phyloP scores from a whole-genome alignment of 2,113 vertebrate genomes.

The Paracanthobrama guichenoti region DNA sequence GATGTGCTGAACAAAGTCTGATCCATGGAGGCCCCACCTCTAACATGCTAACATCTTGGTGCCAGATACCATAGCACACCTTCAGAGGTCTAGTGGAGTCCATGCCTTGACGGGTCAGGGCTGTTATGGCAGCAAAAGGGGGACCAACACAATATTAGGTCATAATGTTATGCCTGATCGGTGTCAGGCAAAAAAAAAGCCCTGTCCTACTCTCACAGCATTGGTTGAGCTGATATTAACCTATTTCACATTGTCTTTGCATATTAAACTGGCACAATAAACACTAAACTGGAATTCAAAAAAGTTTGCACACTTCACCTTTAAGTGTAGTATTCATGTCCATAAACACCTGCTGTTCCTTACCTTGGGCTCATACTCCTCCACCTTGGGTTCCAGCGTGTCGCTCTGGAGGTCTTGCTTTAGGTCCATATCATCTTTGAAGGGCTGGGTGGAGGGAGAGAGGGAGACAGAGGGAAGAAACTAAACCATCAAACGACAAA shows the following conservation, averaged over 20 bases:
- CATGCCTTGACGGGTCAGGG: no score
- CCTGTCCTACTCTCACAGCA: not conserved
- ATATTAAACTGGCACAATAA: not conserved
- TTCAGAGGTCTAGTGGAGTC: no score
- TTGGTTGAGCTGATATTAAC: not conserved
- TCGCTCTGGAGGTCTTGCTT: slow-evolving; percentile 92
- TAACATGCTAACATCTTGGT: no score
- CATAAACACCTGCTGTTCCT: slow-evolving; percentile 36
- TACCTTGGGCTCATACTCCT: slow-evolving; percentile 97
- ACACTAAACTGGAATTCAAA: not conserved
- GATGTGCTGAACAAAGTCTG: no score
- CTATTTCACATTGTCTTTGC: not conserved
- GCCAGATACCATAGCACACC: no score
- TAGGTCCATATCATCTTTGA: slow-evolving; percentile 94
- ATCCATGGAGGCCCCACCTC: no score
- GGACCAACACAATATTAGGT: no score
- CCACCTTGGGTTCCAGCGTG: slow-evolving; percentile 83
- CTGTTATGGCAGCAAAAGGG: no score
- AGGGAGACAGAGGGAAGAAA: slow-evolving; percentile 81
- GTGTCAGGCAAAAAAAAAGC: not conserved
- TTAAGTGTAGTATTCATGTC: not conserved
- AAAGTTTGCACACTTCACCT: not conserved
- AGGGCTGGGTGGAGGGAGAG: slow-evolving; percentile 85
- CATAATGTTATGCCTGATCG: no score
- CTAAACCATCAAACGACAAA: slow-evolving; percentile 80